Percentiles rank a stretch among this genome's conserved stretches.
Conservation (phyloP, 2,113 vertebrate species). For the Phaethon lepturus region DNA sequence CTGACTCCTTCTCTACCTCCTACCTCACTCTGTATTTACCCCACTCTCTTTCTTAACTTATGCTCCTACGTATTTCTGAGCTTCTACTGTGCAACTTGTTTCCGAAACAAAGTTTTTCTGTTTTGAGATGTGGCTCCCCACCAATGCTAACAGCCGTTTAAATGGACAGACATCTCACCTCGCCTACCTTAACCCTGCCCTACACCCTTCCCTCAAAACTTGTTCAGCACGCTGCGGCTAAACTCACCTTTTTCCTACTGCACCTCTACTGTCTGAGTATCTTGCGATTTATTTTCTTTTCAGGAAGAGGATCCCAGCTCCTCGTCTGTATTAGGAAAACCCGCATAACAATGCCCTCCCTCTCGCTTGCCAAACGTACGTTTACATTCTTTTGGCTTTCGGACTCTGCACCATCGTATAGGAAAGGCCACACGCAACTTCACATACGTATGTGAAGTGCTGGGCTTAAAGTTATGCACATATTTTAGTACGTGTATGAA, state of each 20-base stretch:
- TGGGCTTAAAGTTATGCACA: no score
- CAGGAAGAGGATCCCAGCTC: neutral
- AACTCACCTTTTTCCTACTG: neutral
- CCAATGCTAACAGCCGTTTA: neutral
- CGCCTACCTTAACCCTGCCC: neutral
- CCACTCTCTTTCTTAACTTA: neutral
- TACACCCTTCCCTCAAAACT: neutral
- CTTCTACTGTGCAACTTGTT: neutral
- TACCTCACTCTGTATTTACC: neutral
- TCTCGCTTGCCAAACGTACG: neutral
- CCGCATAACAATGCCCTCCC: neutral
- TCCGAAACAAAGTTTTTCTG: neutral
- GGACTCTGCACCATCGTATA: accelerated
- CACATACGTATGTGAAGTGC: neutral
- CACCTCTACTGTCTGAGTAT: neutral
- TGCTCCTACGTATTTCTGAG: neutral
- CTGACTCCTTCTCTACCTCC: neutral
- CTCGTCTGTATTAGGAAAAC: neutral
- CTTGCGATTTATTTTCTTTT: neutral
- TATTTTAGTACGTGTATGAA: neutral
- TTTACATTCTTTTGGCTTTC: neutral
- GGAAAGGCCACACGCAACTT: neutral
- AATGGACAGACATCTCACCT: neutral
- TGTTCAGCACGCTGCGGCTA: neutral
- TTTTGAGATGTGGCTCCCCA: neutral